Evolutionary conservation across 2,113 vertebrate species (phyloP).

Genomic region (Furnarius figulus): DNA sequence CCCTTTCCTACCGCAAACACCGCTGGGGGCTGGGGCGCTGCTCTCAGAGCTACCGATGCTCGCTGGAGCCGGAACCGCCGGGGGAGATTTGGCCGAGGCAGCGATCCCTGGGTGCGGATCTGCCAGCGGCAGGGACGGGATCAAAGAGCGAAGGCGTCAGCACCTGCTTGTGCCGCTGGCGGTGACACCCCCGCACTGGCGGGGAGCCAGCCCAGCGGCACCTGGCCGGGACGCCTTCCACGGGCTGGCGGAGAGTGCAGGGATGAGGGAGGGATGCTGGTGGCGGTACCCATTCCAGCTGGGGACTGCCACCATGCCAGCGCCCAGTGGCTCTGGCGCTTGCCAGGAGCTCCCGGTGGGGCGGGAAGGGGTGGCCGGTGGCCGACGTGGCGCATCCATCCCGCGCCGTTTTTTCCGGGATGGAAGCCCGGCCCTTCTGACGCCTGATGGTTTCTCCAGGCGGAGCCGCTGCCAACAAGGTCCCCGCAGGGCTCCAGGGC

Average conservation of each 20-base stretch:
- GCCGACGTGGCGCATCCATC: constrained; percentile 48
- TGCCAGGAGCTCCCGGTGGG: neutral
- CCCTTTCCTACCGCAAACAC: neutral
- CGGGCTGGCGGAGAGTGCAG: neutral
- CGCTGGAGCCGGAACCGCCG: neutral
- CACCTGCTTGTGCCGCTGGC: neutral
- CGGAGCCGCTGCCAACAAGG: neutral
- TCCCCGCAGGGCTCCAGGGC: neutral
- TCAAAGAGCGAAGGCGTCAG: constrained; percentile 4
- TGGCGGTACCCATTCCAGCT: neutral
- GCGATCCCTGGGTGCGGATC: neutral
- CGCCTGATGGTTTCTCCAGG: constrained; percentile 52
- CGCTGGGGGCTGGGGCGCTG: neutral
- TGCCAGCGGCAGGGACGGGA: neutral
- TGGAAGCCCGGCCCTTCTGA: constrained; percentile 36
- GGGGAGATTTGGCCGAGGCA: neutral
- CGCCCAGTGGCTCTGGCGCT: accelerated
- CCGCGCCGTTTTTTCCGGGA: constrained; percentile 14
- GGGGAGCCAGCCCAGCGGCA: neutral
- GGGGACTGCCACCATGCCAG: neutral
- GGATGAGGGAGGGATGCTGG: neutral
- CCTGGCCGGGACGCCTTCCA: neutral
- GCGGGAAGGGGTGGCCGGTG: neutral
- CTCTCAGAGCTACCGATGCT: neutral
- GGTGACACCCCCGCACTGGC: neutral